phyloP scores from a whole-genome alignment of 1,140 invertebrate species.

The Dolichoris vasculosae region DNA sequence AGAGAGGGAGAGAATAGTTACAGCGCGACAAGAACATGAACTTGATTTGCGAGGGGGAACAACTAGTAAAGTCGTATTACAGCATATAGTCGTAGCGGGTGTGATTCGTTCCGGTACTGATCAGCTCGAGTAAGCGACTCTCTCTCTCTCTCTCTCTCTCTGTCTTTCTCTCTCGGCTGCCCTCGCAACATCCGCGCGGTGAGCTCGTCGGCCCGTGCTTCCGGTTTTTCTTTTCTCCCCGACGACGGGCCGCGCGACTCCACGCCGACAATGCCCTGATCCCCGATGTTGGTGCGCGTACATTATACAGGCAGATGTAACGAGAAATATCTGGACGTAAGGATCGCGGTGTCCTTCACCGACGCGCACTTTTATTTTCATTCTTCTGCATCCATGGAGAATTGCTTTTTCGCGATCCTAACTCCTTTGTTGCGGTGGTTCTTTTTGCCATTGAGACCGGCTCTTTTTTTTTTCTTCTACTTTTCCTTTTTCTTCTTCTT shows the following conservation, averaged over 20 bases:
- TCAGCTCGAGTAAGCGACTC: conserved; percentile 45
- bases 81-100: background rate
- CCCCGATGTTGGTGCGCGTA: background rate
- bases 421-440: background rate
- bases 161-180: conserved; percentile 44
- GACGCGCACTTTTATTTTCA: conserved; percentile 44
- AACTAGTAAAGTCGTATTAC: conserved; percentile 44
- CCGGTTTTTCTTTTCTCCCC: conserved; percentile 63
- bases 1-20: background rate
- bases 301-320: conserved; percentile 39
- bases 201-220: conserved; percentile 63
- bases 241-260: conserved; percentile 43
- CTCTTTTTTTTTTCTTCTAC: no score
- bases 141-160: conserved; percentile 53
- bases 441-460: background rate
- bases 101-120: conserved; percentile 59
- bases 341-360: conserved; percentile 54
- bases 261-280: background rate
- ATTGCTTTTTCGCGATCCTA: conserved; percentile 3
- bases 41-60: conserved; percentile 32
- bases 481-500: background rate
- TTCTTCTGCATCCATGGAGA: conserved; percentile 50
- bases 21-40: conserved; percentile 27
- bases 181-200: conserved; percentile 63
- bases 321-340: conserved; percentile 38